These are phyloP conservation scores for Lophius piscatorius DNA, from an alignment of 2,113 vertebrate genomes.

Conservation along the genomic window DNA sequence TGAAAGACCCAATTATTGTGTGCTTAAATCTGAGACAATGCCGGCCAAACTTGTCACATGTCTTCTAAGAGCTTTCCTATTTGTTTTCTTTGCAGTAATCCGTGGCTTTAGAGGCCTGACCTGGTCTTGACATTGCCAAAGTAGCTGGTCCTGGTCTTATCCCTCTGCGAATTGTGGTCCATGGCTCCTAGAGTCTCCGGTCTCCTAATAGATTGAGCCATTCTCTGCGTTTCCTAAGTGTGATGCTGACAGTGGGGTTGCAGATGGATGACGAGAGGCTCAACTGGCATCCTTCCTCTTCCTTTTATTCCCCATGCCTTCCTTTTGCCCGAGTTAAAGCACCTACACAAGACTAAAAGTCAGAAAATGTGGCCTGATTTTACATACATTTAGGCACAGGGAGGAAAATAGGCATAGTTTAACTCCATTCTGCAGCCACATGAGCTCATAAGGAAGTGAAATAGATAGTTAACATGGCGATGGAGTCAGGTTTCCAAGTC, in stretches of 20 bases:
- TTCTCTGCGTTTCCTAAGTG: slow-evolving; percentile 26
- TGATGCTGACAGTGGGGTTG: slow-evolving; percentile 23
- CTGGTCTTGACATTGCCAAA: slow-evolving; percentile 82
- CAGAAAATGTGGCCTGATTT: slow-evolving; percentile 24
- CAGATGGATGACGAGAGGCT: slow-evolving; percentile 38
- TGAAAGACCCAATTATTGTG: slow-evolving; percentile 21
- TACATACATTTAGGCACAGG: slow-evolving; percentile 4
- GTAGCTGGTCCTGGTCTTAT: slow-evolving; percentile 76
- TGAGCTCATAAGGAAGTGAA: slow-evolving; percentile 40
- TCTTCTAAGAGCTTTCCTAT: slow-evolving; percentile 1
- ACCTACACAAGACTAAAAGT: slow-evolving; percentile 47
- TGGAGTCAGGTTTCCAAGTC: slow-evolving; percentile 20
- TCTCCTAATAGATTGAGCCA: slow-evolving; percentile 70
- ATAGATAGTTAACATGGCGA: slow-evolving; percentile 13
- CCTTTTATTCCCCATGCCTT: slow-evolving; percentile 64
- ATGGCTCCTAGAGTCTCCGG: slow-evolving; percentile 46
- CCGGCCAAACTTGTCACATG: slow-evolving; percentile 37
- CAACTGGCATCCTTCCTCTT: slow-evolving; percentile 65
- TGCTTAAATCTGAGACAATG: slow-evolving; percentile 19
- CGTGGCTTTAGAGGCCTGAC: slow-evolving; percentile 54
- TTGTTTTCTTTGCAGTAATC: slow-evolving; percentile 41
- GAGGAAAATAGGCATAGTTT: neutral
- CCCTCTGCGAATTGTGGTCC: slow-evolving; percentile 66
- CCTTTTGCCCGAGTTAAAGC: slow-evolving; percentile 39
- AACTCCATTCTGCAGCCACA: slow-evolving; percentile 15